Conservation (phyloP, 2,888 invertebrate species). For the Tyria jacobaeae region DNA sequence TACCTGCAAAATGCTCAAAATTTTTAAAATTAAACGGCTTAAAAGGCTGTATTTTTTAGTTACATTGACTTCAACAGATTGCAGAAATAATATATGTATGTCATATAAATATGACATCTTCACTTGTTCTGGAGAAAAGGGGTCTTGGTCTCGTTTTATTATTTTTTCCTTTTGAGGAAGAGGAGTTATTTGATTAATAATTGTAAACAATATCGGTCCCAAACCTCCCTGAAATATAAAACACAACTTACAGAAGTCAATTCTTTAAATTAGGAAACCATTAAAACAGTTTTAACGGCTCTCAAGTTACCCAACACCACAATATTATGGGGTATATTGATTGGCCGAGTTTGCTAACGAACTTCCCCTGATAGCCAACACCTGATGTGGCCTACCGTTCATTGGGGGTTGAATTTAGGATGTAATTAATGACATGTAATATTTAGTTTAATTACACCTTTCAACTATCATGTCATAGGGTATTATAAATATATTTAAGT, state of each 20-base stretch:
- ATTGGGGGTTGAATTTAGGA: background rate
- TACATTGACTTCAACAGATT: no score
- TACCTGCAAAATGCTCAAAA: no score
- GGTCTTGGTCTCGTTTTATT: no score
- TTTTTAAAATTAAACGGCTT: no score
- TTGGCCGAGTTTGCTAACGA: constrained; percentile 30
- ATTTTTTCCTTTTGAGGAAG: no score
- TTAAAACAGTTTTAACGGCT: constrained; percentile 44
- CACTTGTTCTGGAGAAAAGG: no score
- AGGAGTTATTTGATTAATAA: no score
- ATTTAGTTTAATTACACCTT: constrained; percentile 3
- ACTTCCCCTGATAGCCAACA: constrained; percentile 7
- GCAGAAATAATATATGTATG: no score
- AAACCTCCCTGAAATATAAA: constrained; percentile 5
- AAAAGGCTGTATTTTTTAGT: no score
- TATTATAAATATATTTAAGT: background rate
- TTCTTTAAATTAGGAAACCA: constrained; percentile 13
- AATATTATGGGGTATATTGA: constrained; percentile 31
- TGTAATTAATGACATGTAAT: constrained; percentile 4
- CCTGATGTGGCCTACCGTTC: background rate
- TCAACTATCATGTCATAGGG: background rate
- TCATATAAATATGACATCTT: no score
- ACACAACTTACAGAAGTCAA: constrained; percentile 7
- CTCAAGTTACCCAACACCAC: constrained; percentile 29
- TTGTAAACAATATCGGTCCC: no score